Base-by-base conservation (phyloP, 1,140 invertebrate species). In the Pachypsylla venusta region DNA sequence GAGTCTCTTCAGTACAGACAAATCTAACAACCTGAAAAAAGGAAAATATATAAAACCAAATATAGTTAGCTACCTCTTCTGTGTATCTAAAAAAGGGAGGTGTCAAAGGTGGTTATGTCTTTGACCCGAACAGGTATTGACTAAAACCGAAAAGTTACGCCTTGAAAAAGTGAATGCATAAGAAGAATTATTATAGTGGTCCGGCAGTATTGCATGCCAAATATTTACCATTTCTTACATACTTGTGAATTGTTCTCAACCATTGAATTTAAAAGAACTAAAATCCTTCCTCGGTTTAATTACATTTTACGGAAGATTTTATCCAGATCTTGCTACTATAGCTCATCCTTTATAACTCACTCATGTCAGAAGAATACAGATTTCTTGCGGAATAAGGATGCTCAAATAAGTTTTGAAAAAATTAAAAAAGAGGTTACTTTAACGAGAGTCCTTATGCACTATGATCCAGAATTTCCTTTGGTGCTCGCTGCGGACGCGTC, bases 1-100 rank as follows among this genome's bases (percentile, higher is more conserved):
- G 74, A 28, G 72, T 75, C 5, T 70, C 70, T 60, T 74, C 74
- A 28, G 71, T 73, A n/a, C 72, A 61, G 1, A 60, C 64, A 35
- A 61, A 66, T 63, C 65, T 60, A 20, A 67, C 65, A 22, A 67
- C 66, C 66, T 67, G 55, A 1, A 54, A 55, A 61, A n/a, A 20
- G 53, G 30, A 60, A 53, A 26, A 26, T 20, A 13, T 5, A 20
- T 35, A 35, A 26, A 39, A 5, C 25, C 20, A 27, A 27, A 12
- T 16, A 7, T 25, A 16, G 12, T 22, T 27, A 28, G 35, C 16
- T 10, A 53, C 22, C 20, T 5, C 12, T n/a, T 13, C 14, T 39
- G 19, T 13, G n/a, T 22, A 30, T 20, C 22, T 20, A 22, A 22
- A 22, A 53, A 22, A 22, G 39, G 24, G 24, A 22, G 53, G 35